These are phyloP conservation scores for Coptodon bakossiorum DNA, from an alignment of 2,113 vertebrate species.

Conservation along the genomic window DNA sequence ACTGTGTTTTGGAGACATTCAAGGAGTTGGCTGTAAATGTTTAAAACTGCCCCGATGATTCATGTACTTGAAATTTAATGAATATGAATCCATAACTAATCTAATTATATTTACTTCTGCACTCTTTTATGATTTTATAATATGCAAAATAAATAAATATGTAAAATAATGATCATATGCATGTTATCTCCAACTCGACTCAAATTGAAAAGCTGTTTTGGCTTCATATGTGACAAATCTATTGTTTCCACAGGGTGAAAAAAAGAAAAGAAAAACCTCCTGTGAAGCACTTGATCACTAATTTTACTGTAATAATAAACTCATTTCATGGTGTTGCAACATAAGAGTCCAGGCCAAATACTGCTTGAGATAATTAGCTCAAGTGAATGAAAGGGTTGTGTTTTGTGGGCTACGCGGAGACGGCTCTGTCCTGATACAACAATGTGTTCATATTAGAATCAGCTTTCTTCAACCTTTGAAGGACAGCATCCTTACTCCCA, in stretches of 20 bases:
- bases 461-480: constrained; percentile 25
- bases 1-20: not conserved
- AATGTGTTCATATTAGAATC: not conserved
- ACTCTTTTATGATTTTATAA: not conserved
- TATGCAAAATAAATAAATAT: not conserved
- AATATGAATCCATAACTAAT: not conserved
- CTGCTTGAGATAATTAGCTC: not conserved
- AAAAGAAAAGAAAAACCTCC: not conserved
- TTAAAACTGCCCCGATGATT: not conserved
- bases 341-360: not conserved
- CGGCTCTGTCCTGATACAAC: not conserved
- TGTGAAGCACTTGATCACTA: not conserved
- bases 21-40: not conserved
- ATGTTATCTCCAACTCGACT: not conserved
- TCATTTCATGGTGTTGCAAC: constrained; percentile 26
- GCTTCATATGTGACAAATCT: not conserved
- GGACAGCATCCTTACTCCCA: constrained; percentile 5
- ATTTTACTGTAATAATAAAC: not conserved
- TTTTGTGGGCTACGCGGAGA: not conserved
- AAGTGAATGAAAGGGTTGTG: constrained; percentile 2
- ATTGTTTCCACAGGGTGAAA: not conserved
- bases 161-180: not conserved
- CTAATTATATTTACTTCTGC: not conserved
- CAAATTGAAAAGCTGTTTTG: not conserved
- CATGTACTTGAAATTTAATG: not conserved